These are phyloP conservation scores for Amphiduros pacificus DNA, from an alignment of 2,888 invertebrate genomes.

Conservation along the genomic window DNA sequence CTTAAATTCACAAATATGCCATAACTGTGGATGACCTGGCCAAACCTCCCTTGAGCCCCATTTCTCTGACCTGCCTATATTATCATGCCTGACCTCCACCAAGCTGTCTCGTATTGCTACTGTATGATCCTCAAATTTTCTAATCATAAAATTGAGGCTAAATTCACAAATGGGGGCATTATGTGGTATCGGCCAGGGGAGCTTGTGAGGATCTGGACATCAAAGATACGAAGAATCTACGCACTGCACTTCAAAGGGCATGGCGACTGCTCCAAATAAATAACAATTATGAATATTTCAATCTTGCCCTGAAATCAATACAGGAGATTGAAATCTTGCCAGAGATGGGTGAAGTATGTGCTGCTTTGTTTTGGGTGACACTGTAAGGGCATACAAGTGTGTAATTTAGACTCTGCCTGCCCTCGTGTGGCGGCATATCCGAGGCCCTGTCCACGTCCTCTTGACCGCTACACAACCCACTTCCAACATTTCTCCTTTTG, in stretches of 20 bases:
- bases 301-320: slow-evolving; percentile 4
- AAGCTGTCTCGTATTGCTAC: too few relatives aligned
- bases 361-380: too few relatives aligned
- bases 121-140: too few relatives aligned
- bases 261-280: slow-evolving; percentile 4
- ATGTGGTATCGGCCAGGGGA: neutral
- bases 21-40: neutral
- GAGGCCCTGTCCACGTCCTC: slow-evolving; percentile 1
- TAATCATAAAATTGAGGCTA: slow-evolving; percentile 12
- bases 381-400: too few relatives aligned
- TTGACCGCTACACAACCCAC: neutral
- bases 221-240: neutral
- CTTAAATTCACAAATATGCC: slow-evolving; percentile 15
- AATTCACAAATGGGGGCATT: slow-evolving; percentile 14
- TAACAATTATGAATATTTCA: slow-evolving; percentile 14
- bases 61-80: too few relatives aligned
- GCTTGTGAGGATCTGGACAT: neutral
- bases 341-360: too few relatives aligned
- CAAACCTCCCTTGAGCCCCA: too few relatives aligned
- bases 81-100: too few relatives aligned
- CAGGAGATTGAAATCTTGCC: slow-evolving; percentile 11
- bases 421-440: too few relatives aligned
- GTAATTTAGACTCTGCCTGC: too few relatives aligned
- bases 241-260: neutral
- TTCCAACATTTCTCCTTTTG: too few relatives aligned